A percentile compares a stretch with the other conserved stretches of the same genome.
phyloP scores from a whole-genome alignment of 2,888 invertebrate genomes.

The Ernsta delagoae region DNA sequence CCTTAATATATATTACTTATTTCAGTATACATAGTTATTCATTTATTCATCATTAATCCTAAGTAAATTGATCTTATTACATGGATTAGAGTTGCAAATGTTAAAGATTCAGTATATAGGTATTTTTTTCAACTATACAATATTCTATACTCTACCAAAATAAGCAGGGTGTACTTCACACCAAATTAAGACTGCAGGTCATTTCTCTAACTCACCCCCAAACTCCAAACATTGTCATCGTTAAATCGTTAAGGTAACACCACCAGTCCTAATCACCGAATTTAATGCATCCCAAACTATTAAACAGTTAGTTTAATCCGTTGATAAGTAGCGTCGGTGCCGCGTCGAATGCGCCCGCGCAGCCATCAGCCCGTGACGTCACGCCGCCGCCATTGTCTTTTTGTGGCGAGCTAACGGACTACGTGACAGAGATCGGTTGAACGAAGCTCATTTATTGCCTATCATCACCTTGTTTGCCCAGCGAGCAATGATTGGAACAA shows the following conservation, averaged over 20 bases:
- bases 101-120: too few relatives aligned
- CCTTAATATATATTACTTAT: too few relatives aligned
- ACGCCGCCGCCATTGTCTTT: conserved; percentile 47
- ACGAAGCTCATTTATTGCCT: conserved; percentile 14
- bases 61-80: too few relatives aligned
- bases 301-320: conserved; percentile 32
- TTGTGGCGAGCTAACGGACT: conserved; percentile 33
- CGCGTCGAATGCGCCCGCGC: conserved; percentile 44
- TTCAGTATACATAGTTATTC: too few relatives aligned
- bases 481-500: conserved; percentile 12
- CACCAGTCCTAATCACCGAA: conserved; percentile 17
- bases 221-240: not conserved
- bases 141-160: too few relatives aligned
- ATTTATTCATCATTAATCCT: too few relatives aligned
- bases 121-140: too few relatives aligned
- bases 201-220: too few relatives aligned
- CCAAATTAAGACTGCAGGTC: too few relatives aligned
- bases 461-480: conserved; percentile 25
- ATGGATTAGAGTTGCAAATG: too few relatives aligned
- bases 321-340: conserved; percentile 20
- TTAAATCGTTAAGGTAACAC: conserved; percentile 17
- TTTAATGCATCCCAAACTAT: conserved; percentile 28
- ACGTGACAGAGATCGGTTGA: conserved; percentile 20
- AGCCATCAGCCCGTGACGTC: conserved; percentile 52
- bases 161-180: too few relatives aligned